phyloP scores from a whole-genome alignment of 1,140 invertebrate genomes.

The Sycobia sp. region DNA sequence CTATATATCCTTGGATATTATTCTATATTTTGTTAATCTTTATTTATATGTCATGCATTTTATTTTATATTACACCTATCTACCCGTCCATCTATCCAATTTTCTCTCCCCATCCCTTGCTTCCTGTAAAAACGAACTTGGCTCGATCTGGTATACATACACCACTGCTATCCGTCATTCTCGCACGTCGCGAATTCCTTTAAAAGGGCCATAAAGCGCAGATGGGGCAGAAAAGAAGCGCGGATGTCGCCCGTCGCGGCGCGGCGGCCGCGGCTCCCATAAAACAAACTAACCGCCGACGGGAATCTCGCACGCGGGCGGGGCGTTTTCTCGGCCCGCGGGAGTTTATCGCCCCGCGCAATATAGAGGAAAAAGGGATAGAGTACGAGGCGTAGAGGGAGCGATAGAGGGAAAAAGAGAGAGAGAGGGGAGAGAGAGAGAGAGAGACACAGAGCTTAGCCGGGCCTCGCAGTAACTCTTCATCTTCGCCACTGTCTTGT shows the following conservation, averaged over 20 bases:
- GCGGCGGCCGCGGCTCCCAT: slow-evolving; percentile 34
- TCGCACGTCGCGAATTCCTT: slow-evolving; percentile 43
- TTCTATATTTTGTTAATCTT: too few relatives aligned
- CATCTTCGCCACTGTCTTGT: too few relatives aligned
- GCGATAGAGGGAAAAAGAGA: background rate
- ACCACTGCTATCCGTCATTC: slow-evolving; percentile 35
- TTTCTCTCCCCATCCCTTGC: too few relatives aligned
- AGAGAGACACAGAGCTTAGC: too few relatives aligned
- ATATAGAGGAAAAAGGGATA: too few relatives aligned
- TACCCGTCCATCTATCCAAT: background rate
- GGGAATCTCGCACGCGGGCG: slow-evolving; percentile 45
- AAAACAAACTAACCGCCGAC: slow-evolving; percentile 59
- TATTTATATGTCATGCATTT: too few relatives aligned
- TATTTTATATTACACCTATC: too few relatives aligned
- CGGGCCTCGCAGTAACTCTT: too few relatives aligned
- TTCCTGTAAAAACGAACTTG: background rate
- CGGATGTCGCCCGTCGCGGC: slow-evolving; percentile 1
- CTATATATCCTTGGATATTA: too few relatives aligned
- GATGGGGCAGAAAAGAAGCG: slow-evolving; percentile 52
- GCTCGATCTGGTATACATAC: too few relatives aligned
- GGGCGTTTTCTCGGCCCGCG: too few relatives aligned
- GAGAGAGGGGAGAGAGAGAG: too few relatives aligned
- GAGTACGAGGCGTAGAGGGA: background rate
- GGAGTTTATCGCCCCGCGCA: slow-evolving; percentile 53
- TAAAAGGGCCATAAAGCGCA: slow-evolving; percentile 57